phyloP scores from a whole-genome alignment of 2,888 invertebrate species.

The Sesia apiformis region DNA sequence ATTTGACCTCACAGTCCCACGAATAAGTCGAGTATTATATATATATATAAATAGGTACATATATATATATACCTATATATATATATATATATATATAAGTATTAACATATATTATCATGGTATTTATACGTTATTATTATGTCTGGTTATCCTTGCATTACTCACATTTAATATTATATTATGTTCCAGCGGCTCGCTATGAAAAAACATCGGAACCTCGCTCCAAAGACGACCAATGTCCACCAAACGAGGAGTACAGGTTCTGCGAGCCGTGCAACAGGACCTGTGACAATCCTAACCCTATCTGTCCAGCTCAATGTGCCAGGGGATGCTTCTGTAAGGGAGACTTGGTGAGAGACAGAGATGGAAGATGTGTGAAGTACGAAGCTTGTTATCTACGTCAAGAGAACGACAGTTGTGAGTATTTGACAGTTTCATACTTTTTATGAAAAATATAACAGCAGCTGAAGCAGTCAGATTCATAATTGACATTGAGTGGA shows the following conservation, averaged over 20 bases:
- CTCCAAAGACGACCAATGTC: conserved; percentile 23
- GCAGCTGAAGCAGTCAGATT: no score
- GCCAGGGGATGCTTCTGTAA: conserved; percentile 47
- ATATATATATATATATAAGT: no score
- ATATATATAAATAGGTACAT: no score
- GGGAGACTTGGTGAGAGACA: conserved; percentile 28
- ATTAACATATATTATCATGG: no score
- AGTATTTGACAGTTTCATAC: conserved; percentile 1
- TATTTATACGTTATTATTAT: no score
- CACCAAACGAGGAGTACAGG: conserved; percentile 40
- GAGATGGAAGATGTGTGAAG: conserved; percentile 33
- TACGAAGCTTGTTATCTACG: conserved; percentile 22
- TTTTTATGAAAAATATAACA: no score
- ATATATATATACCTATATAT: no score
- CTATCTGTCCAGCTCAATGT: conserved; percentile 50
- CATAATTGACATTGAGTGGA: no score
- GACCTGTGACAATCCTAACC: conserved; percentile 43
- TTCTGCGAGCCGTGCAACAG: conserved; percentile 43
- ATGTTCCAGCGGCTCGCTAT: conserved; percentile 13
- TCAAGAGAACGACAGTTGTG: conserved; percentile 6
- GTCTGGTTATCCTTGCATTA: no score
- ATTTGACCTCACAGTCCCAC: no score
- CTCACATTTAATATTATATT: no score
- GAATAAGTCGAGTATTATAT: no score
- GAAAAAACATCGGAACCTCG: conserved; percentile 42